Evolutionary conservation across 2,888 invertebrate species (phyloP).

Genomic region (Lycophotia porphyrea): DNA sequence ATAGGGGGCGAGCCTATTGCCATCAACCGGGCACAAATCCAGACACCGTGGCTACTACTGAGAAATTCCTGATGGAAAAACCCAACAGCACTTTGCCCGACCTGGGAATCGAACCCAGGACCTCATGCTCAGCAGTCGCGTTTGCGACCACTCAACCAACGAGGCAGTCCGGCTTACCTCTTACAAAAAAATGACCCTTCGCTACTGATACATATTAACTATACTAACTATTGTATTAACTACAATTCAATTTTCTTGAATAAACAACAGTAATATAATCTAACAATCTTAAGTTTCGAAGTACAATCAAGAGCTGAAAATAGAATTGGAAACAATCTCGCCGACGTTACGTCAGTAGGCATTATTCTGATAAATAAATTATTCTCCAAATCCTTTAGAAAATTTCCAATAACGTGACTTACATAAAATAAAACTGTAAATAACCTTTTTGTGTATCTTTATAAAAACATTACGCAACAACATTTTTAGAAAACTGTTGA

Average conservation of each 20-base stretch:
- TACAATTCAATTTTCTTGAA: constrained; percentile 1
- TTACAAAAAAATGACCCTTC: no score
- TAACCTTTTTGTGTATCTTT: constrained; percentile 23
- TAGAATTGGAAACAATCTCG: constrained; percentile 11
- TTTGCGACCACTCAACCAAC: no score
- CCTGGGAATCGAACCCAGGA: no score
- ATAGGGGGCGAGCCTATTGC: no score
- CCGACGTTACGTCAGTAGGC: background rate
- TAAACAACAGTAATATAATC: background rate
- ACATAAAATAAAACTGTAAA: constrained; percentile 4
- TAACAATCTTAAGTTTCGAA: background rate
- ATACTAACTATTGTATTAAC: no score
- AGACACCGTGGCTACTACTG: no score
- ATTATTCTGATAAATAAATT: constrained; percentile 1
- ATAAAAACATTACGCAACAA: constrained; percentile 13
- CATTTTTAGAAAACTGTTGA: constrained; percentile 1
- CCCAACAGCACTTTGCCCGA: no score
- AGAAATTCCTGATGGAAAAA: no score
- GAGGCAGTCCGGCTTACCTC: no score
- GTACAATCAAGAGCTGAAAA: background rate
- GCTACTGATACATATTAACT: no score
- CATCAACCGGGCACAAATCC: no score
- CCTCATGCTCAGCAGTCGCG: no score
- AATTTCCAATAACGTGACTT: background rate
- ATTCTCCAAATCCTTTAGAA: background rate